These are phyloP conservation scores for Alligator sinensis DNA, from an alignment of 2,113 vertebrate genomes.

Conservation along the genomic window DNA sequence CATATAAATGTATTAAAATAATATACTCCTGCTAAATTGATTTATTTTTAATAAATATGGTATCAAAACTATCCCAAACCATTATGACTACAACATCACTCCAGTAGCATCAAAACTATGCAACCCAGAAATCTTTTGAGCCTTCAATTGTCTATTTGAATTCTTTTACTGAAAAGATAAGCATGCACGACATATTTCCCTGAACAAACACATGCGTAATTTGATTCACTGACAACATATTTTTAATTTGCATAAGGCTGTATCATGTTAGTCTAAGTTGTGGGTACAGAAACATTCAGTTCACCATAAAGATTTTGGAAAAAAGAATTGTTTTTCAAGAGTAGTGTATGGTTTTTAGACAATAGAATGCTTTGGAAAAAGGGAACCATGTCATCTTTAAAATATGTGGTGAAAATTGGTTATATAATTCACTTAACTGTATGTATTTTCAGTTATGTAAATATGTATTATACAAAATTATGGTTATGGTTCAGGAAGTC, in stretches of 20 bases:
- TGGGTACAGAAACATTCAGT: background rate
- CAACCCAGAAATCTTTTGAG: background rate
- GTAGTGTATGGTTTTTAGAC: background rate
- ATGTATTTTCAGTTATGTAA: slow-evolving; percentile 15
- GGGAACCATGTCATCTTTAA: background rate
- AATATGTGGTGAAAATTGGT: background rate
- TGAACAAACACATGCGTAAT: background rate
- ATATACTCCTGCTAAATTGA: background rate
- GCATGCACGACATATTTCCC: background rate
- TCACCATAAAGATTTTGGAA: background rate
- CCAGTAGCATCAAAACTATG: background rate
- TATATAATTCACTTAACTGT: background rate
- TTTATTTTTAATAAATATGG: background rate
- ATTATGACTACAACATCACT: too few species aligned
- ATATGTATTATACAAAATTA: background rate
- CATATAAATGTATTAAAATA: background rate
- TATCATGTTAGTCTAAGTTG: background rate
- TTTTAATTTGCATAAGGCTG: slow-evolving; percentile 21
- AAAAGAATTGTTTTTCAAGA: background rate
- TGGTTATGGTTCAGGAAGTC: background rate
- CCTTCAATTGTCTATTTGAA: background rate
- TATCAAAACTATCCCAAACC: background rate
- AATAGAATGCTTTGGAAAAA: background rate
- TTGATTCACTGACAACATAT: slow-evolving; percentile 9
- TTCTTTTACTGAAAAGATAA: background rate